Base-by-base conservation (phyloP, 2,113 vertebrate species). In the Perognathus longimembris region DNA sequence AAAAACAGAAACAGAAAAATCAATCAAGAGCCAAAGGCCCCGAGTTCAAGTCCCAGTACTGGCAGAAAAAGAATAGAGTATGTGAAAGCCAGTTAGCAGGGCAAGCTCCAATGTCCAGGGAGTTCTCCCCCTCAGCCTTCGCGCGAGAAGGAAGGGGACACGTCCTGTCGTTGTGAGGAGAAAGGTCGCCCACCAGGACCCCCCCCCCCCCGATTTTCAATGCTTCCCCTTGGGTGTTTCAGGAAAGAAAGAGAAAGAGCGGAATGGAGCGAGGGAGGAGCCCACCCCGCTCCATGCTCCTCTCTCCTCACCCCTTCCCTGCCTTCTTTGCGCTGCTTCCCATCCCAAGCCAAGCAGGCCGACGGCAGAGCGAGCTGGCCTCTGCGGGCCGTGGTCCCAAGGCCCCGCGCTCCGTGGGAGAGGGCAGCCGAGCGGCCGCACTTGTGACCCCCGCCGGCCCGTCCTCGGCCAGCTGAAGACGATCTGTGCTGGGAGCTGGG, bases 281-380 rank as follows among this genome's bases (percentile, higher is more conserved):
- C 22, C 71, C n/a, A 9, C 32, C 26, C 57, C 5, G 26, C 9
- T 2, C 0, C 45, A n/a, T 1, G 0, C 15, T 30, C 50, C 36
- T 6, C 6, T 20, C 14, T 12, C 0, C 3, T 70, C 30, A 10
- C 0, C 3, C 15, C 70, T 26, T 21, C 0, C 38, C 21, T 28
- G 36, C 64, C 32, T 79, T 28, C 36, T 17, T 4, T 70, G 3
- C 6, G 42, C 77, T n/a, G 10, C 50, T 90, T 61, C 73, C 30
- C 15, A 18, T 18, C 70, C 64, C 6, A 2, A 30, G 28, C 38
- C n/a, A 36, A 36, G 17, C 36, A 90, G 32, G 22, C 78, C 54
- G 45, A 30, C 50, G 12, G 4, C 38, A n/a, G 69, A 71, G 81
- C 69, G 3, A n/a, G 79, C 1, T n/a, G 1, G 11, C 2, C n/a